Conservation (phyloP, 1,140 invertebrate species). For the Teleopsis dalmanni region DNA sequence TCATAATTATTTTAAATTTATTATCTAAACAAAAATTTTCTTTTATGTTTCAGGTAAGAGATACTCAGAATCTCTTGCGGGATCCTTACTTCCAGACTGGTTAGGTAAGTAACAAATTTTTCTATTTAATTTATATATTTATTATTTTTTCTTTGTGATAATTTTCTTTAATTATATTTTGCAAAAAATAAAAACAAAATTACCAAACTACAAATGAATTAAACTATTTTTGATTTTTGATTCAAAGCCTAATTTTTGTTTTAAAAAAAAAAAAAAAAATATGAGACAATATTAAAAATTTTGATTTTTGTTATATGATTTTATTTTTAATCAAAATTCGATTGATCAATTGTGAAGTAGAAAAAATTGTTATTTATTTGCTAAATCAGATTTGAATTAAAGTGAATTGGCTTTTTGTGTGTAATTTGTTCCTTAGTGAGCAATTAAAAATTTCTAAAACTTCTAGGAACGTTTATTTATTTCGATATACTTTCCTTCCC, state of each 20-base stretch:
- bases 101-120: conserved; percentile 39
- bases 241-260: conserved; percentile 13
- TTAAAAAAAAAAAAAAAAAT: neutral
- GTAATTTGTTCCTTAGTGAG: neutral
- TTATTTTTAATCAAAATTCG: neutral
- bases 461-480: no score
- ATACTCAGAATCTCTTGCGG: conserved; percentile 47
- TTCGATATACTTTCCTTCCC: no score
- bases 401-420: neutral
- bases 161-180: conserved; percentile 24
- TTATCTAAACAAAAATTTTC: conserved; percentile 12
- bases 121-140: conserved; percentile 27
- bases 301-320: conserved; percentile 2
- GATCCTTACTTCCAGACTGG: conserved; percentile 45
- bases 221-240: conserved; percentile 11
- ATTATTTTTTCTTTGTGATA: conserved; percentile 30
- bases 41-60: conserved; percentile 42
- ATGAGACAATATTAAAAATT: neutral
- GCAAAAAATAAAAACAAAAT: no score
- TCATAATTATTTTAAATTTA: no score
- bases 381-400: neutral
- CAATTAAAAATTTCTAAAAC: neutral
- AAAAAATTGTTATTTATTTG: conserved; percentile 1
- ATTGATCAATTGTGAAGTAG: no score
- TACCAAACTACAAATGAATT: no score